These are phyloP conservation scores for Neelides folsomi DNA, from an alignment of 2,888 invertebrate species.

Conservation along the genomic window DNA sequence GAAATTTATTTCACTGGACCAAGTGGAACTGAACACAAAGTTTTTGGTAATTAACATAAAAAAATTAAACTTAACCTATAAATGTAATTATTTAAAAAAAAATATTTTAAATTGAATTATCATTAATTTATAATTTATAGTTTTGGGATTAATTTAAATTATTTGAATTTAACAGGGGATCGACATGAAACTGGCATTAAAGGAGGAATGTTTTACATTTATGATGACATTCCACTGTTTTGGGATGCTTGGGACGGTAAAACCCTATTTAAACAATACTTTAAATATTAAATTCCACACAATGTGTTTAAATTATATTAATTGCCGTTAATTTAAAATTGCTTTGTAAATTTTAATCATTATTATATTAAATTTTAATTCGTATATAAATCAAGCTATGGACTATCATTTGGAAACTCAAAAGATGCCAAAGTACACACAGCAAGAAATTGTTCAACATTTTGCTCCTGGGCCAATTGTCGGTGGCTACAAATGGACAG, in stretches of 20 bases:
- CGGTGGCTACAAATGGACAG: conserved; percentile 19
- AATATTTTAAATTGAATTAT: too few species aligned
- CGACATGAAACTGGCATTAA: conserved; percentile 7
- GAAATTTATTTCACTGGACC: conserved; percentile 12
- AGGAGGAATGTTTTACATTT: conserved; percentile 22
- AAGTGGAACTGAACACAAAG: neutral
- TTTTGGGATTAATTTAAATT: too few species aligned
- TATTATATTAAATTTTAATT: too few species aligned
- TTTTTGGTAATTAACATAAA: neutral
- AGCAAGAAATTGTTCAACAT: neutral
- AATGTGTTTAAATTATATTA: too few species aligned
- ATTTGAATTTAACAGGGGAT: neutral
- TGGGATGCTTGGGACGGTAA: conserved; percentile 21
- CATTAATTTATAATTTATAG: too few species aligned
- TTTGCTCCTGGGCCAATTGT: conserved; percentile 11
- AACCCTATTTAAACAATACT: too few species aligned
- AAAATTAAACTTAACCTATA: neutral
- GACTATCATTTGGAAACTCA: conserved; percentile 43
- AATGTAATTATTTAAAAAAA: too few species aligned
- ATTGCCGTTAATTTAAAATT: too few species aligned
- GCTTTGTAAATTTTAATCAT: too few species aligned
- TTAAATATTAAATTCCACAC: too few species aligned
- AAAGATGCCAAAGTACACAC: conserved; percentile 16
- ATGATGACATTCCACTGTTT: conserved; percentile 9
- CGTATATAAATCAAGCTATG: conserved; percentile 36